Conservation (phyloP, 2,113 vertebrate genomes). For the Solea senegalensis region DNA sequence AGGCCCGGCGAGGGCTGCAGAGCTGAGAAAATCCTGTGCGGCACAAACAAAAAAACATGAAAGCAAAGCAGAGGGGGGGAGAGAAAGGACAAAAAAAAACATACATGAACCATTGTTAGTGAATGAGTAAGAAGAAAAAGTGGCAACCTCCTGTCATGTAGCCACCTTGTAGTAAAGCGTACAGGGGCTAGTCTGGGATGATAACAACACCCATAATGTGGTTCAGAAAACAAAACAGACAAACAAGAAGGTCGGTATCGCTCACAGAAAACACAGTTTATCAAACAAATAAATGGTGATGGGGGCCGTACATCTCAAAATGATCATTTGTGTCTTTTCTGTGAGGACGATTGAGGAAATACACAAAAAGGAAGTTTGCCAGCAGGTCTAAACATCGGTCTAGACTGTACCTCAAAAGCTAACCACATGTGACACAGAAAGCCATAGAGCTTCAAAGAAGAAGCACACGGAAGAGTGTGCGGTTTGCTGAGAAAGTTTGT, state of each 20-base stretch:
- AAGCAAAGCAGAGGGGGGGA: constrained; percentile 34
- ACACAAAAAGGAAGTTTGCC: constrained; percentile 27
- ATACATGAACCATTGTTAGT: constrained; percentile 73
- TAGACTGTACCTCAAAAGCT: background rate
- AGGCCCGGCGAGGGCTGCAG: constrained; percentile 99
- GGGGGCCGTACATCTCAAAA: background rate
- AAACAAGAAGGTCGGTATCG: constrained; percentile 37
- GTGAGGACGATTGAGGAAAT: constrained; percentile 45
- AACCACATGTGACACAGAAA: background rate
- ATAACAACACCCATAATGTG: constrained; percentile 12
- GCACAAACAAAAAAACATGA: constrained; percentile 85
- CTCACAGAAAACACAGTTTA: constrained; percentile 59
- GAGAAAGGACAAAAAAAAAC: constrained; percentile 34
- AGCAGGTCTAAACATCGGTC: constrained; percentile 23
- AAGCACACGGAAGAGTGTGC: background rate
- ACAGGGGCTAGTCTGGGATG: constrained; percentile 39
- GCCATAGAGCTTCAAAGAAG: background rate
- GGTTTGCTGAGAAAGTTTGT: constrained; percentile 4
- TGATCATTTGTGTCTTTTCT: constrained; percentile 39
- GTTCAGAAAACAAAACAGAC: constrained; percentile 13
- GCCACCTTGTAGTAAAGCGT: constrained; percentile 15
- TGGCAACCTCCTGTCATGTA: constrained; percentile 12
- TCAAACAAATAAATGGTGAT: background rate
- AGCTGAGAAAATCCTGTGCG: constrained; percentile 99
- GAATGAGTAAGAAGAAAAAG: constrained; percentile 52